Conservation (phyloP, 2,888 invertebrate genomes). For the Nephrotoma flavescens region DNA sequence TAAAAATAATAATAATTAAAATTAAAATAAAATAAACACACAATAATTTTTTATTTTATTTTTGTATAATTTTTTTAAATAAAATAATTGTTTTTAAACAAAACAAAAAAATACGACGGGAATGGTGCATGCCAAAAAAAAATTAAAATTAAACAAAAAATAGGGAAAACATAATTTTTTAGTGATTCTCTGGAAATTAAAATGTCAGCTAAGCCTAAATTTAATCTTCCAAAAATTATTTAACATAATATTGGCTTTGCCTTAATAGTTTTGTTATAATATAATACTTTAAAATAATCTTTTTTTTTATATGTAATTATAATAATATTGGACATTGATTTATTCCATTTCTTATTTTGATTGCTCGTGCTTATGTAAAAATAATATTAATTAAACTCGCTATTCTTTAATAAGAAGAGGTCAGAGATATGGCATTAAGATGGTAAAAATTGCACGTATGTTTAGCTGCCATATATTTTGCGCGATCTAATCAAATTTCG, state of each 20-base stretch:
- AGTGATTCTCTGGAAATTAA: background rate
- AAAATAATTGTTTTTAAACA: background rate
- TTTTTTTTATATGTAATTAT: background rate
- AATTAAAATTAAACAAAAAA: background rate
- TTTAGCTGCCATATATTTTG: background rate
- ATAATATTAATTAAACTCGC: background rate
- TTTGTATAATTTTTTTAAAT: background rate
- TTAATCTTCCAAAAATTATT: background rate
- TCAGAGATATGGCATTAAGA: background rate
- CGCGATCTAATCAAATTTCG: background rate
- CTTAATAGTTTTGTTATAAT: background rate
- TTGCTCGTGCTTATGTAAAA: background rate
- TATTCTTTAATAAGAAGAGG: background rate
- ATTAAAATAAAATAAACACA: conserved; percentile 3
- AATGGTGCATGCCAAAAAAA: background rate
- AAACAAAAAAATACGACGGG: background rate
- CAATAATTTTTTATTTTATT: background rate
- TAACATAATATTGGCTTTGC: background rate
- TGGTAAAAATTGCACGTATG: background rate
- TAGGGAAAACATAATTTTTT: background rate
- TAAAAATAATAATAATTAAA: background rate
- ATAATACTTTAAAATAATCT: background rate
- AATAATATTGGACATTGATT: background rate
- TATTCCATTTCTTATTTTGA: background rate
- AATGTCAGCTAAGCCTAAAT: background rate